Percentiles rank a stretch among this genome's conserved stretches.
phyloP scores from a whole-genome alignment of 2,888 invertebrate species.

The Dysmachus trigonus region DNA sequence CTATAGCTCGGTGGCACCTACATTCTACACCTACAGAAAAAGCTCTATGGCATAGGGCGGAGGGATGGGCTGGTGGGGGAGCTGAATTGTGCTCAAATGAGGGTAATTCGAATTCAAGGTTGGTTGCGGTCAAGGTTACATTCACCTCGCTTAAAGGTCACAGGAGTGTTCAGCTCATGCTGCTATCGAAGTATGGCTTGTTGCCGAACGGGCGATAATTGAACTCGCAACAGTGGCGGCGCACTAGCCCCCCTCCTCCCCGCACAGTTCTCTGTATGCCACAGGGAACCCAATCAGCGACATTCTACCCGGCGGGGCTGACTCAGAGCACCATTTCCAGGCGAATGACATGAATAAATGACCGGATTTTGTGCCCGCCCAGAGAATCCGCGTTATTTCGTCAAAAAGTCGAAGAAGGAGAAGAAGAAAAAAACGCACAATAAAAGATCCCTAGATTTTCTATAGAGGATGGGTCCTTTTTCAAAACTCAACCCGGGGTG shows the following conservation, averaged over 20 bases:
- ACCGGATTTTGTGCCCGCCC: background rate
- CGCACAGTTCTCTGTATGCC: background rate
- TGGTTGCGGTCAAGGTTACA: conserved; percentile 26
- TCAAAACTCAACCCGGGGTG: background rate
- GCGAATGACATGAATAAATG: background rate
- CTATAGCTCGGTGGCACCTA: background rate
- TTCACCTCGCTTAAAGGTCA: conserved; percentile 11
- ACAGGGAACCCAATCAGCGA: background rate
- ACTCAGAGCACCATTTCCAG: background rate
- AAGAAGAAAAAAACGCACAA: background rate
- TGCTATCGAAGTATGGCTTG: background rate
- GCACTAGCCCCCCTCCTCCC: background rate
- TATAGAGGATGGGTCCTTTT: background rate
- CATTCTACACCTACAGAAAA: background rate
- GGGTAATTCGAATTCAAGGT: conserved; percentile 7
- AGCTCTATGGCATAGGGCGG: background rate
- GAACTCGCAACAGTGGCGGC: background rate
- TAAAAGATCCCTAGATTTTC: background rate
- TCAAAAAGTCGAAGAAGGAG: background rate
- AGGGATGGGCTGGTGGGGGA: too few species aligned
- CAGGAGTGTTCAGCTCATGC: background rate
- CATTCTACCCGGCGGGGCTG: background rate
- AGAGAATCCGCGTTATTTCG: background rate
- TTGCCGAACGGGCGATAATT: conserved; percentile 10
- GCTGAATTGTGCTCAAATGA: background rate